Base-by-base conservation (phyloP, 2,797 vertebrate species). In the Trematomus bernacchii region DNA sequence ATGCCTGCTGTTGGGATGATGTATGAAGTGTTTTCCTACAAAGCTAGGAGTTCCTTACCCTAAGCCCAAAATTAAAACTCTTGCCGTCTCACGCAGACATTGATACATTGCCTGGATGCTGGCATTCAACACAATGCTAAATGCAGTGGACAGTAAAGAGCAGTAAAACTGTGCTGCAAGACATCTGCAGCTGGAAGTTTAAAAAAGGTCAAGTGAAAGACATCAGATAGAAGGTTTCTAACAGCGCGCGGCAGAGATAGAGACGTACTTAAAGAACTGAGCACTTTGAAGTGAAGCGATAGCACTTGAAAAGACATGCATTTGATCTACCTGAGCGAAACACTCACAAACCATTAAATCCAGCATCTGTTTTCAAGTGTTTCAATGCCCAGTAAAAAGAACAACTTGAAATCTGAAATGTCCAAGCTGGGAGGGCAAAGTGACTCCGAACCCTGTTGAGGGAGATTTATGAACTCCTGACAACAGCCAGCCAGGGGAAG, bases 231-330 rank as follows among this genome's bases (percentile, higher is more conserved):
- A 46, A 52, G 57, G 60, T 54, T 79, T 67, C 46, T 21, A 33
- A 4, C 46, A 4, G 27, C 23, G 69, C 40, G 72, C 14, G 7
- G 75, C 23, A 13, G 74, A 76, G 65, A 82, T 42, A 68, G n/a
- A 48, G 75, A 75, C 19, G 69, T 37, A 37, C 59, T 51, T 76
- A 53, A 66, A 72, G 68, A 73, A 21, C 13, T 14, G 27, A 18
- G 42, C 23, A 40, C 76, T 91, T 84, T 86, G 61, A 90, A 87
- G 85, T 65, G 30, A 48, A 47, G 62, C 2, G 18, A 76, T 58
- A 68, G 50, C 79, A 65, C 76, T 70, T 71, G 16, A 84, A 80
- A 69, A 82, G 47, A 83, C 63, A 59, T 11, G 42, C 71, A 33
- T 88, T 84, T 91, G 72, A 90, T 87, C 73, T 72, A 77, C 46